These are phyloP conservation scores for Cetonia aurata DNA, from an alignment of 2,888 invertebrate genomes.

Conservation along the genomic window DNA sequence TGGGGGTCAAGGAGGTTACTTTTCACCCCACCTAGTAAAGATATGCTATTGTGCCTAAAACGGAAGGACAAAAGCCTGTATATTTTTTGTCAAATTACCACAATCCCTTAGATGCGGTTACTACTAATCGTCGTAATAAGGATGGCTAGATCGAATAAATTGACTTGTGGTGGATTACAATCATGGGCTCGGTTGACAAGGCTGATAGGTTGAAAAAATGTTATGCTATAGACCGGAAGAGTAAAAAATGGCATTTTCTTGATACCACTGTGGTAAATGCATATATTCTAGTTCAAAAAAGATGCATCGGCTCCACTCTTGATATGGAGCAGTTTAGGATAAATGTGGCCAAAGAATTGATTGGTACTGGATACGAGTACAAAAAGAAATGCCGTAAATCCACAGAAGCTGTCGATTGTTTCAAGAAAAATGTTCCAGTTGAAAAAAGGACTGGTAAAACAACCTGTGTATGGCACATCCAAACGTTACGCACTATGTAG, in stretches of 20 bases:
- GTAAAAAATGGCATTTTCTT: slow-evolving; percentile 49
- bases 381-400: background rate
- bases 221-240: slow-evolving; percentile 45
- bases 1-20: too few species aligned
- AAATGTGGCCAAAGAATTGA: slow-evolving; percentile 35
- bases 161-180: slow-evolving; percentile 49
- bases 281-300: slow-evolving; percentile 18
- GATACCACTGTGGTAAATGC: slow-evolving; percentile 45
- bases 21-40: too few species aligned
- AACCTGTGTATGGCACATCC: slow-evolving; percentile 13
- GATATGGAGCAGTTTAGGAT: slow-evolving; percentile 31
- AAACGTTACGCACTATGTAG: slow-evolving; percentile 24
- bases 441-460: slow-evolving; percentile 2
- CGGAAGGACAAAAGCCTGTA: slow-evolving; percentile 11
- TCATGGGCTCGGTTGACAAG: slow-evolving; percentile 49
- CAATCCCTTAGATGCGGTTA: background rate
- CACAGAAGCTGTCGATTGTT: slow-evolving; percentile 19
- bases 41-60: background rate
- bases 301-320: too few species aligned
- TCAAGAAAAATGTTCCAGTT: slow-evolving; percentile 8
- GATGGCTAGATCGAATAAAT: slow-evolving; percentile 43
- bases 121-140: slow-evolving; percentile 32
- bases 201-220: slow-evolving; percentile 46
- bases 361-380: background rate
- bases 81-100: slow-evolving; percentile 14